Evolutionary conservation across 2,888 invertebrate genomes (phyloP).

Genomic region (Aquatica leii): DNA sequence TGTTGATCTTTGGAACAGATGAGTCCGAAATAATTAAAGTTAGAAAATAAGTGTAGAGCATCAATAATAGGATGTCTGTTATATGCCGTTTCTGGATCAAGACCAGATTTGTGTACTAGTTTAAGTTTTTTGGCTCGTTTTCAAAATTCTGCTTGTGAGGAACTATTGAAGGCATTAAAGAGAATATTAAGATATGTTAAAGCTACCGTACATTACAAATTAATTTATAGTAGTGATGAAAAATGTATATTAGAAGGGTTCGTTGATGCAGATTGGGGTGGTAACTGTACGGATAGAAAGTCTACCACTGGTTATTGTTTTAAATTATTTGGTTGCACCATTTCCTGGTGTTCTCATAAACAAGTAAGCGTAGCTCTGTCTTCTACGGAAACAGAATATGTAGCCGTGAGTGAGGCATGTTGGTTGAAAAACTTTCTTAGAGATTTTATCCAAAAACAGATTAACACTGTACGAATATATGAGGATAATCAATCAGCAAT

Average conservation of each 20-base stretch:
- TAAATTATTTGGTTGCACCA: constrained; percentile 1
- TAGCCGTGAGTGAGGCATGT: constrained; percentile 3
- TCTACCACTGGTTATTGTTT: constrained; percentile 15
- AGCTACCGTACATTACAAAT: background rate
- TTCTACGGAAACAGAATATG: constrained; percentile 12
- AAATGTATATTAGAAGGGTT: background rate
- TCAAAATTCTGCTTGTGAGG: background rate
- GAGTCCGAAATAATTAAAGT: no score
- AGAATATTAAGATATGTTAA: background rate
- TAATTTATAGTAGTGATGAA: background rate
- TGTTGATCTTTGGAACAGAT: no score
- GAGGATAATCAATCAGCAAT: constrained; percentile 8
- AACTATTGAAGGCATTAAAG: background rate
- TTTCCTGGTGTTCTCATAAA: constrained; percentile 4
- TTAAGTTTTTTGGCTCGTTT: background rate
- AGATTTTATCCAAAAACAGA: background rate
- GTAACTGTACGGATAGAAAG: constrained; percentile 5
- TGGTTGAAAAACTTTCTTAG: background rate
- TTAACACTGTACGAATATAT: background rate
- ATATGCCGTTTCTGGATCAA: background rate
- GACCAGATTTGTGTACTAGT: background rate
- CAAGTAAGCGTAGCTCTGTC: constrained; percentile 1
- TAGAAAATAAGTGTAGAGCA: no score
- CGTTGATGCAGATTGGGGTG: constrained; percentile 14
- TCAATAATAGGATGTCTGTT: background rate